Conservation (phyloP, 2,888 invertebrate species). For the Spilarctia lutea region DNA sequence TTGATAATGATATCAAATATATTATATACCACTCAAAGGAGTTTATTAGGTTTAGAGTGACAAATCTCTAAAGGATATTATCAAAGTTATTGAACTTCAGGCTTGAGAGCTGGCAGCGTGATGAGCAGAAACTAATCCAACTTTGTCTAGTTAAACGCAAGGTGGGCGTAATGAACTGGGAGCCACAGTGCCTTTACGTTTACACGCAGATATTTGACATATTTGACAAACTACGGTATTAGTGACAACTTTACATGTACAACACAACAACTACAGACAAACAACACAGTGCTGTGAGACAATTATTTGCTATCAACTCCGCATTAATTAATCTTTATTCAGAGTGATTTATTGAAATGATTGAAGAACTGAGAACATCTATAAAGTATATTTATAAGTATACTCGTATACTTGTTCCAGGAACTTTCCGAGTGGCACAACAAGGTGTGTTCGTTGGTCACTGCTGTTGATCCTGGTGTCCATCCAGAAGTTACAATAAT, state of each 20-base stretch:
- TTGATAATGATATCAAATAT: conserved; percentile 9
- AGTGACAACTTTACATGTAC: not conserved
- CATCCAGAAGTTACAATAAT: too few species aligned
- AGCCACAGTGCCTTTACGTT: conserved; percentile 26
- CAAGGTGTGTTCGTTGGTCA: too few species aligned
- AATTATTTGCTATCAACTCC: not conserved
- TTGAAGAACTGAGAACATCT: too few species aligned
- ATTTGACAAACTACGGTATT: conserved; percentile 3
- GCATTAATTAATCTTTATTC: not conserved
- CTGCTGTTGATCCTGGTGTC: too few species aligned
- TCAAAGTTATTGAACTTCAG: conserved; percentile 63
- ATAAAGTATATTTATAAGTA: too few species aligned
- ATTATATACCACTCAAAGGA: conserved; percentile 25
- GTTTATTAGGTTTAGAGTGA: conserved; percentile 53
- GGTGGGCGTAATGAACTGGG: conserved; percentile 42
- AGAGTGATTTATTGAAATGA: not conserved
- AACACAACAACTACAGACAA: not conserved
- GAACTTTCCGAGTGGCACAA: too few species aligned
- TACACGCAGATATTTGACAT: conserved; percentile 16
- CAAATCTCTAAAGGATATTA: conserved; percentile 63
- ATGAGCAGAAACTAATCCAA: conserved; percentile 72
- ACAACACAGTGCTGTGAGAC: not conserved
- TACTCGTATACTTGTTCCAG: too few species aligned
- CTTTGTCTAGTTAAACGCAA: conserved; percentile 53
- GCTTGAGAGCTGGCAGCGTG: conserved; percentile 49